Evolutionary conservation across 2,113 vertebrate species (phyloP), one percentile per base, ranked within the genome.

Genomic region (Salvelinus fontinalis): DNA sequence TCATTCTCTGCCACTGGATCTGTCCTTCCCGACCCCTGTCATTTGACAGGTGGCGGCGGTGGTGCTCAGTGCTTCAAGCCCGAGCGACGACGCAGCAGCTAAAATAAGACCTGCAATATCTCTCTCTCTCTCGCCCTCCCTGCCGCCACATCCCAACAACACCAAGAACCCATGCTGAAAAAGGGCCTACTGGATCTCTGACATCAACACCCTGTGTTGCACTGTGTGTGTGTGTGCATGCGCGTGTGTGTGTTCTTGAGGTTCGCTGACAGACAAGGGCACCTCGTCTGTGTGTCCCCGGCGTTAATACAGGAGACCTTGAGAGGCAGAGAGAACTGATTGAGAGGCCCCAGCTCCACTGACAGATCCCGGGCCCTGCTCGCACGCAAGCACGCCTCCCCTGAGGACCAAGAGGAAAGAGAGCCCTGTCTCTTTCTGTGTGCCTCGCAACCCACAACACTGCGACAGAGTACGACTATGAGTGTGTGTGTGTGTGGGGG

Each of bases 381-480:
- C 85, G 87, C 87, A 88, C 81, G 81, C 87, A 79, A 85, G 76
- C 70, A 78, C 71, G 27, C 68, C 79, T 67, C 85, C 85, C 80
- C 87, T 31, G 67, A 85, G 83, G 87, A 86, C 74, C 80, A 88
- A 87, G 74, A 84, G 83, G 83, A 88, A 86, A 74, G 74, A 67
- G 39, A 77, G 62, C 34, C 73, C 70, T 84, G 83, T 86, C 80
- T 82, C 87, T 88, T 86, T 81, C 83, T 83, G 82, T 78, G 76
- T 71, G 70, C 51, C 65, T 73, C 31, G 60, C 70, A 29, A 51
- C 29, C 8, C 27, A 29, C 65, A 39, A 54, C 51, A 51, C 49
- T n/a, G 4, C 26, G 49, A 71, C 34, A 34, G 62, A 27, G 39
- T 18, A 18, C 3, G 14, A 13, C 13, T 54, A 54, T 5, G 14